Conservation (phyloP, 2,888 invertebrate species). For the Leucoma salicis region DNA sequence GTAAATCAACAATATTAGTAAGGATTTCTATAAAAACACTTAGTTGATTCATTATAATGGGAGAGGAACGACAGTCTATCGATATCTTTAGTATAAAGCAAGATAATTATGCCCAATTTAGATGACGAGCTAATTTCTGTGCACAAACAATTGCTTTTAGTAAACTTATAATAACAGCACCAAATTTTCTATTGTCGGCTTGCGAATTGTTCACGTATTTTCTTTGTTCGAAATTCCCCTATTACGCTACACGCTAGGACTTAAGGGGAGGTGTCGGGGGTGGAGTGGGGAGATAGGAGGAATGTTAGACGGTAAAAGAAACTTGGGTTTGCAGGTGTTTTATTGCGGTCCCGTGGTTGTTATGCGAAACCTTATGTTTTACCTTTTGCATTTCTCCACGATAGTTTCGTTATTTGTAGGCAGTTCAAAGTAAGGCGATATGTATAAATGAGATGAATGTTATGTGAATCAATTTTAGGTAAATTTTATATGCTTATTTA, state of each 20-base stretch:
- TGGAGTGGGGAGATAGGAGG: conserved; percentile 18
- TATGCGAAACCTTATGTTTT: conserved; percentile 44
- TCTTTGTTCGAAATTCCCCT: conserved; percentile 38
- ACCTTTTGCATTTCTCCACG: conserved; percentile 27
- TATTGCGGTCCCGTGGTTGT: conserved; percentile 48
- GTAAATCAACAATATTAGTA: too few relatives aligned
- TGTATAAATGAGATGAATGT: neutral
- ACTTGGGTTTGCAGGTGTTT: conserved; percentile 46
- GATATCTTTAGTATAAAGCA: neutral
- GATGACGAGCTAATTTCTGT: conserved; percentile 25
- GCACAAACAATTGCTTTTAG: conserved; percentile 17
- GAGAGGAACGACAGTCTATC: too few relatives aligned
- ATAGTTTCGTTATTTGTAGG: conserved; percentile 20
- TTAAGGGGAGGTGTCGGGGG: conserved; percentile 12
- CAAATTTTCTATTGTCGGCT: conserved; percentile 32
- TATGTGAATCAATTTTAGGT: too few relatives aligned
- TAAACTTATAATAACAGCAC: conserved; percentile 21
- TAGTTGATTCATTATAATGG: too few relatives aligned
- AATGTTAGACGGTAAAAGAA: conserved; percentile 34
- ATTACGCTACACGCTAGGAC: conserved; percentile 35
- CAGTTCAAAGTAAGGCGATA: neutral
- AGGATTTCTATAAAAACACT: too few relatives aligned
- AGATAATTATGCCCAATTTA: conserved; percentile 17
- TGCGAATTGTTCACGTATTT: conserved; percentile 34
- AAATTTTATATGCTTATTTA: too few relatives aligned